Percentiles rank a stretch among this genome's conserved stretches.
These are phyloP conservation scores for Sebastes miniatus DNA, from an alignment of 2,797 vertebrate genomes.

Conservation along the genomic window DNA sequence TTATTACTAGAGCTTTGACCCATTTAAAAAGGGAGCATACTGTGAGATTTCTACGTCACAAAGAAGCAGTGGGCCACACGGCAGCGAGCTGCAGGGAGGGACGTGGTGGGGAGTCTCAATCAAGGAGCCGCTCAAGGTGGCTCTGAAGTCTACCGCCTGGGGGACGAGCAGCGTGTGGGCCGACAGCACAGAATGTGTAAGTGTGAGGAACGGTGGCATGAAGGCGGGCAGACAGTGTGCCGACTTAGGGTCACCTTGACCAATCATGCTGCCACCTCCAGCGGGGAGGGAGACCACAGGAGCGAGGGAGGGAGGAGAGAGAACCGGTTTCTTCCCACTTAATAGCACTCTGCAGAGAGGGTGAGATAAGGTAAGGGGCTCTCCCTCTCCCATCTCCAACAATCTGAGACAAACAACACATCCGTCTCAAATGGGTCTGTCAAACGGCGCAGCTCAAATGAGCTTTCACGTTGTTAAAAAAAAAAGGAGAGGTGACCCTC, in stretches of 20 bases:
- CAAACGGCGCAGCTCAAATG: not conserved
- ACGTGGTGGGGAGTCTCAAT: not conserved
- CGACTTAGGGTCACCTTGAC: constrained; percentile 59
- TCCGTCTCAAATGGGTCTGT: not conserved
- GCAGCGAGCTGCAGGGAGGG: not conserved
- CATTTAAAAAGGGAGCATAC: not conserved
- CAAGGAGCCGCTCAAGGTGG: constrained; percentile 7
- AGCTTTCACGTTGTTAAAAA: not conserved
- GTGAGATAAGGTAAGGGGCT: constrained; percentile 25
- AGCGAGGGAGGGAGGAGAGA: not conserved
- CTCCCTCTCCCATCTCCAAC: constrained; percentile 18
- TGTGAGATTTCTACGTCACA: not conserved
- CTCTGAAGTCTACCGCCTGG: constrained; percentile 9
- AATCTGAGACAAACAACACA: constrained; percentile 16
- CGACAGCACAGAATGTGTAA: constrained; percentile 19
- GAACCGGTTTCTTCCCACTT: constrained; percentile 5
- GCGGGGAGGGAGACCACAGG: constrained; percentile 7
- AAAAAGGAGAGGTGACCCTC: not conserved
- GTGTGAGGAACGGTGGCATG: constrained; percentile 18
- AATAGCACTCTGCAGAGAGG: constrained; percentile 23
- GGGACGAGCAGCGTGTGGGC: not conserved
- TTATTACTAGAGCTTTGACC: not conserved
- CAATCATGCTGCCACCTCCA: constrained; percentile 46
- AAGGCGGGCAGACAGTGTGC: constrained; percentile 10
- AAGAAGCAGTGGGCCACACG: not conserved